These are phyloP conservation scores for Mercenaria mercenaria DNA, from an alignment of 1,140 invertebrate species.

Conservation along the genomic window DNA sequence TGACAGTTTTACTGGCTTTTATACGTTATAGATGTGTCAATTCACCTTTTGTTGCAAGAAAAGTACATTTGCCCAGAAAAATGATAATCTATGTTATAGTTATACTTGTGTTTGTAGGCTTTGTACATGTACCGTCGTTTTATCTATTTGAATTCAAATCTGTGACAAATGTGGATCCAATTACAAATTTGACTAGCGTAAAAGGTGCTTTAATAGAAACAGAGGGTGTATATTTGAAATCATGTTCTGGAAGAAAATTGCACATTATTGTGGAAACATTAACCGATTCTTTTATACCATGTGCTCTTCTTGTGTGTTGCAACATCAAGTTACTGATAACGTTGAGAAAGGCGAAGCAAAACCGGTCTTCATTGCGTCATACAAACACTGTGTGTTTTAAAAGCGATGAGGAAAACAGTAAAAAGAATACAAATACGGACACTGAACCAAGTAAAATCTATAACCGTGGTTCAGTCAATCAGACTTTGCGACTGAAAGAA, in stretches of 20 bases:
- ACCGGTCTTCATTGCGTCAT: neutral
- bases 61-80: neutral
- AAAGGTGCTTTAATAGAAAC: neutral
- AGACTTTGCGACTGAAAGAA: neutral
- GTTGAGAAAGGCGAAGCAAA: slow-evolving; percentile 23
- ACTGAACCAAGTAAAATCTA: neutral
- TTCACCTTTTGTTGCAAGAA: slow-evolving; percentile 3
- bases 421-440: neutral
- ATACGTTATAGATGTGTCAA: slow-evolving; percentile 28
- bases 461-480: neutral
- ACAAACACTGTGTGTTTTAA: neutral
- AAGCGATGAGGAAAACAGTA: neutral
- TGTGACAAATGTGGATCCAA: neutral
- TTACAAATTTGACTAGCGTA: neutral
- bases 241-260: slow-evolving; percentile 11
- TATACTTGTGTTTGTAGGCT: neutral
- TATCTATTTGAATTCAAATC: slow-evolving; percentile 12
- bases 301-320: neutral
- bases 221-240: neutral
- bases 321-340: neutral
- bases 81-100: neutral
- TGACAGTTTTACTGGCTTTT: slow-evolving; percentile 57
- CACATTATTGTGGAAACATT: slow-evolving; percentile 12
- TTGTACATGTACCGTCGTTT: slow-evolving; percentile 26
- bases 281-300: slow-evolving; percentile 29